Evolutionary conservation across 23 tunicate species (phyloP).

Genomic region (Phallusia fumigata): DNA sequence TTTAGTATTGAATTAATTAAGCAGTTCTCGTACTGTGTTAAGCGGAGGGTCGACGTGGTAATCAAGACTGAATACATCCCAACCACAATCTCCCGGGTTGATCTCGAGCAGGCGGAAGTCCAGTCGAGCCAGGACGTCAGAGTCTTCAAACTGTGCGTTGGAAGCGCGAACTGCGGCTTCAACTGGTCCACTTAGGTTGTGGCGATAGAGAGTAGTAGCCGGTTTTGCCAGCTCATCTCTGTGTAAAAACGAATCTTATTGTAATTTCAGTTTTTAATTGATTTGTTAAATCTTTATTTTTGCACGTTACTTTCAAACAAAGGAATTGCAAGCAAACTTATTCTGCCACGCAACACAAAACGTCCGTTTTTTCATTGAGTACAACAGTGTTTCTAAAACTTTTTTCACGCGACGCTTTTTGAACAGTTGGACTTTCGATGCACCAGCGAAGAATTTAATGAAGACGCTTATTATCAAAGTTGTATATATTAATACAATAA

Average conservation of each 20-base stretch:
- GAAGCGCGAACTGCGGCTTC: conserved; percentile 86
- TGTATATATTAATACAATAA: too few relatives aligned
- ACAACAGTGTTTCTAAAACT: too few relatives aligned
- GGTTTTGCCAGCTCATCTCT: conserved; percentile 85
- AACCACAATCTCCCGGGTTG: conserved; percentile 93
- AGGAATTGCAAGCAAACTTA: too few relatives aligned
- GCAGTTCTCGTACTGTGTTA: conserved; percentile 61
- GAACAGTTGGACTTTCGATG: too few relatives aligned
- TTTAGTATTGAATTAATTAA: too few relatives aligned
- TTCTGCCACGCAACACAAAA: too few relatives aligned
- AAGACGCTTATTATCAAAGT: too few relatives aligned
- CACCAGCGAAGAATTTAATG: too few relatives aligned
- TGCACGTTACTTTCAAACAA: too few relatives aligned
- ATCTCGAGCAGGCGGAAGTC: conserved; percentile 87
- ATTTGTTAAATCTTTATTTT: too few relatives aligned
- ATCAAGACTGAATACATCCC: conserved; percentile 96
- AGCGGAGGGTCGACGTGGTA: conserved; percentile 91
- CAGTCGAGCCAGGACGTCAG: conserved; percentile 78
- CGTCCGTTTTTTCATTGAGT: too few relatives aligned
- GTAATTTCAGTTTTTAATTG: neutral
- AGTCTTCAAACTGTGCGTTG: conserved; percentile 94
- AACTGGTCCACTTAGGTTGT: conserved; percentile 83
- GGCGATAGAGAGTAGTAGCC: conserved; percentile 71
- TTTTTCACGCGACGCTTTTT: too few relatives aligned
- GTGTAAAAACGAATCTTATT: neutral